Evolutionary conservation across 30 jellyfish, hydroid and myxozoan species (phyloP).

Genomic region (Cassiopea xamachana): DNA sequence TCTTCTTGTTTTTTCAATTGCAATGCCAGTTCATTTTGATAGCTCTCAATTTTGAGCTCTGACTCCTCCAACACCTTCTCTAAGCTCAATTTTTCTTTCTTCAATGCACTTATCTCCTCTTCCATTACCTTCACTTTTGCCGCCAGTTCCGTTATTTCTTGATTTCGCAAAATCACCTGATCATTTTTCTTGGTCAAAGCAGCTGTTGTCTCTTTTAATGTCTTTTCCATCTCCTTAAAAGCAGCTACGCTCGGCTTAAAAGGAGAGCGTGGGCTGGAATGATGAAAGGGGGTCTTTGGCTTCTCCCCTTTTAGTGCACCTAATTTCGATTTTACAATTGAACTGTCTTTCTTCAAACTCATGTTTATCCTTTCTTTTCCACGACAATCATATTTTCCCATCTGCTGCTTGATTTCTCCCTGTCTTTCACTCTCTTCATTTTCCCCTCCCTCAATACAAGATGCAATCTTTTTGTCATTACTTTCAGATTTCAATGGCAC

Average conservation of each 20-base stretch:
- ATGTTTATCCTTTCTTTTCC: neutral
- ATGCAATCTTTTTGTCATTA: neutral
- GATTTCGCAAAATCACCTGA: constrained; percentile 23
- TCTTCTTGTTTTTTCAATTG: neutral
- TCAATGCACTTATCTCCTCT: constrained; percentile 33
- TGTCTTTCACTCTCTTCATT: neutral
- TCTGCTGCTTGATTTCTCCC: neutral
- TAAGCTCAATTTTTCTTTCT: neutral
- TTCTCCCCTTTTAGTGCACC: constrained; percentile 22
- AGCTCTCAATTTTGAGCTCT: neutral
- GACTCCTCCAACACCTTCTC: constrained; percentile 13
- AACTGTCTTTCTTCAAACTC: neutral
- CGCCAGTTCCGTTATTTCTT: constrained; percentile 14
- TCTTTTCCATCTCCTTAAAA: constrained; percentile 22
- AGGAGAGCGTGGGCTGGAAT: constrained; percentile 45
- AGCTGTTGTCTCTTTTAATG: constrained; percentile 30
- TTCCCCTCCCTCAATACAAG: neutral
- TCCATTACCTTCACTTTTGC: constrained; percentile 12
- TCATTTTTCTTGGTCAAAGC: constrained; percentile 48
- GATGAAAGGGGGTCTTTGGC: constrained; percentile 8
- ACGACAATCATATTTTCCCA: neutral
- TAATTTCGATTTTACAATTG: neutral
- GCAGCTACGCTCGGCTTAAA: constrained; percentile 19
- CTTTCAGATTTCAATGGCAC: neutral
- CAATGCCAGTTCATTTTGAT: neutral